Percentiles rank a stretch among this genome's conserved stretches.
Evolutionary conservation across 2,888 invertebrate genomes (phyloP).

Genomic region (Galeruca laticollis): DNA sequence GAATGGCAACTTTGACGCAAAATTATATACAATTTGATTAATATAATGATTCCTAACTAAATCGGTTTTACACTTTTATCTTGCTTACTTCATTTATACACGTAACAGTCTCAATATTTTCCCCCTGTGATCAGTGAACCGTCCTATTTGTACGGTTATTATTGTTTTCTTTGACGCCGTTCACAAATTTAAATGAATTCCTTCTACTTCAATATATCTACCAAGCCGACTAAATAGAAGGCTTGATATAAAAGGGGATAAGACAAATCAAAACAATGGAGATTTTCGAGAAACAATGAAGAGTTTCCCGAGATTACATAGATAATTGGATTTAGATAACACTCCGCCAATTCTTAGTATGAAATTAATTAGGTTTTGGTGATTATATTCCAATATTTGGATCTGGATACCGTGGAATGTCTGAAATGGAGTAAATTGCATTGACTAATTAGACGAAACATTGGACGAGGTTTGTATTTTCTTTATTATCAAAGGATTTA

Average conservation of each 20-base stretch:
- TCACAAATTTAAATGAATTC: background rate
- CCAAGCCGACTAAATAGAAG: background rate
- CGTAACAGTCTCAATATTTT: too few species aligned
- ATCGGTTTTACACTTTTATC: too few species aligned
- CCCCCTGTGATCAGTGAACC: too few species aligned
- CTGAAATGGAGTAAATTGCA: background rate
- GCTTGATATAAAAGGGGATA: background rate
- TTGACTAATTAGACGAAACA: background rate
- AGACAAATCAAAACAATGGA: background rate
- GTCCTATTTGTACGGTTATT: background rate
- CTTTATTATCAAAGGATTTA: too few species aligned
- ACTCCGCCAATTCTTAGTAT: background rate
- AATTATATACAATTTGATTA: too few species aligned
- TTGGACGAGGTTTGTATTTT: background rate
- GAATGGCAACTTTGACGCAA: too few species aligned
- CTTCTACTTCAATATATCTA: background rate
- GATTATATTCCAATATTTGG: slow-evolving; percentile 1
- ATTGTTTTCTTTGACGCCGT: background rate
- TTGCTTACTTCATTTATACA: too few species aligned
- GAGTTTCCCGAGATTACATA: background rate
- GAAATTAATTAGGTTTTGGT: background rate
- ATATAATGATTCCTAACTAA: too few species aligned
- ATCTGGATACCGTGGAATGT: background rate
- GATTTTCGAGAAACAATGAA: background rate
- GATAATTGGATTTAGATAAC: slow-evolving; percentile 13